These are phyloP conservation scores for Diglossa cyanea DNA, from an alignment of 2,797 vertebrate species.

Conservation along the genomic window DNA sequence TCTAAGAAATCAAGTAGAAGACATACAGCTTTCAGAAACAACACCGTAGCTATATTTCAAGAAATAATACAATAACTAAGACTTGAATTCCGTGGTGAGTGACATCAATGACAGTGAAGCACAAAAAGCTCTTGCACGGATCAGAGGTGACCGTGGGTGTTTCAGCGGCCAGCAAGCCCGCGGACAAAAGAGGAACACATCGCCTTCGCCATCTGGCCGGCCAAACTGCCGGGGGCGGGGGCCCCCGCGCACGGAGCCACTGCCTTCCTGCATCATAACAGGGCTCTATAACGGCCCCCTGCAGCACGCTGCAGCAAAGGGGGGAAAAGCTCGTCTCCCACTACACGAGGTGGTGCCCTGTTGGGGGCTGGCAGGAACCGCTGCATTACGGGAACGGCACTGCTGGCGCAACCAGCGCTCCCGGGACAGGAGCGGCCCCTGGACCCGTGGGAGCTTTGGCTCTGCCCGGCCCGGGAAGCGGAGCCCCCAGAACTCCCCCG, in stretches of 20 bases:
- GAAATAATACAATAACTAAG: background rate
- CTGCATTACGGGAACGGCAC: fast-evolving
- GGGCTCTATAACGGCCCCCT: fast-evolving
- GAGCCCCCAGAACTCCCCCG: background rate
- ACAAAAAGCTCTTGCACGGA: fast-evolving
- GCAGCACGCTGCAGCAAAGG: background rate
- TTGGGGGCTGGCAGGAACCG: fast-evolving
- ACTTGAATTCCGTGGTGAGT: background rate
- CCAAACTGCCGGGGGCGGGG: background rate
- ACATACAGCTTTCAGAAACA: background rate
- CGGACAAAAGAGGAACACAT: background rate
- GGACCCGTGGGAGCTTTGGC: fast-evolving
- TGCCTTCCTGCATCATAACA: fast-evolving
- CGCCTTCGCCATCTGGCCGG: background rate
- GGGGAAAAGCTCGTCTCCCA: fast-evolving
- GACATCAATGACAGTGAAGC: fast-evolving
- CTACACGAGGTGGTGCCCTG: fast-evolving
- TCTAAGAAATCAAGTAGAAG: background rate
- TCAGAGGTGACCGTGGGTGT: fast-evolving
- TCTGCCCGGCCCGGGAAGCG: background rate
- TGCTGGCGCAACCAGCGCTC: fast-evolving
- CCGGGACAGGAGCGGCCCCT: fast-evolving
- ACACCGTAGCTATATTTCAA: background rate
- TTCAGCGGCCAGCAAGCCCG: fast-evolving
- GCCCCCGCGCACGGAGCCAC: fast-evolving